Evolutionary conservation across 2,888 invertebrate genomes (phyloP), one percentile per base, ranked within the genome.

Genomic region (Xanthia togata): DNA sequence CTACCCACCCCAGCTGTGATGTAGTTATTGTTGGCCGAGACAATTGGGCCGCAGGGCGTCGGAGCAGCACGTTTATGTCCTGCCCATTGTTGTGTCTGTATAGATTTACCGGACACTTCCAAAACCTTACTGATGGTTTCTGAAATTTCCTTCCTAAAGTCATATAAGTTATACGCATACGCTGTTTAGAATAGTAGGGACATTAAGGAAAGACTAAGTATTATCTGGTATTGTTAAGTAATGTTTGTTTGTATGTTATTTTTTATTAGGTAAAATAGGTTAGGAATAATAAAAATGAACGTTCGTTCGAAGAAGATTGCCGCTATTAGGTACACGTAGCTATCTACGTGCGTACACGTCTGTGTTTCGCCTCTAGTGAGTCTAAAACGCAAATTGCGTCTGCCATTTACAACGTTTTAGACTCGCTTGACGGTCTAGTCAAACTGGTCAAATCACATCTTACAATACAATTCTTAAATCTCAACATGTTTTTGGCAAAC

Each of bases 21-120:
- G 84, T 84, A 79, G 82, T 78, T 80, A 80, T 86, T 86, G 84
- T 87, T 74, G 73, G 76, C 47, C 62, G 73, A 85, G 77, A 84
- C 82, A 87, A 87, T 87, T 82, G 82, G 59, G 74, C 70, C 84
- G 57, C 68, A 68, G 68, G 73, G 72, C 68, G 65, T 64, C 76
- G 65, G 73, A 72, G 70, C 73, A 79, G 55, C 70, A 78, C 82
- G 72, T 81, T 87, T 84, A 79, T 76, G 77, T 82, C 81, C 70
- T 76, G 60, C 53, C 75, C 55, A 81, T 86, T 87, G 87, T 88
- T 83, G 64, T 77, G 62, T 50, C 60, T 70, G 73, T 81, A 77
- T 81, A 87, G 88, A 86, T 83, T 81, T 86, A 84, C 78, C 79
- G 69, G 72, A 77, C 77, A 59, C 73, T 81, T 79, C 74, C 68